Conservation (phyloP, 2,797 vertebrate species). For the Arrhamphus sclerolepis region DNA sequence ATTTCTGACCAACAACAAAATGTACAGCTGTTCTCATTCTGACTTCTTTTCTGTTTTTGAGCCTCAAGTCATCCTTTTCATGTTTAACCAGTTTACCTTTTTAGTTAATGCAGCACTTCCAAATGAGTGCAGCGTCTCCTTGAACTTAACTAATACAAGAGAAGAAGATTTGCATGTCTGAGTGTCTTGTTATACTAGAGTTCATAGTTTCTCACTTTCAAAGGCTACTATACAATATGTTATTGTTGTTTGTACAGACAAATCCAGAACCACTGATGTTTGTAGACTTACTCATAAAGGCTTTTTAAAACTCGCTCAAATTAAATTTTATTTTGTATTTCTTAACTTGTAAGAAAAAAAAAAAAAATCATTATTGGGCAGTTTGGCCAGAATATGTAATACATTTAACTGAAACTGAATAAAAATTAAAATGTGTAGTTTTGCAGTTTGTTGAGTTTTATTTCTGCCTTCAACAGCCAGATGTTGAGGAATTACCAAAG, state of each 20-base stretch:
- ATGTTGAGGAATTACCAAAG: background rate
- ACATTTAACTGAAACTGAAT: conserved; percentile 89
- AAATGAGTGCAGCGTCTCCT: conserved; percentile 7
- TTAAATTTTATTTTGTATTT: conserved; percentile 83
- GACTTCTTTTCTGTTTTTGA: conserved; percentile 12
- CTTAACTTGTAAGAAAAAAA: conserved; percentile 80
- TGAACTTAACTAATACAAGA: conserved; percentile 48
- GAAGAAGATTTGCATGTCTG: conserved; percentile 14
- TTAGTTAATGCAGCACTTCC: conserved; percentile 27
- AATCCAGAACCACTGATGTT: conserved; percentile 84
- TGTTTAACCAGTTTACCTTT: conserved; percentile 32
- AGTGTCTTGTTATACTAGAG: conserved; percentile 23
- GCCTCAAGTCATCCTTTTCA: conserved; percentile 7
- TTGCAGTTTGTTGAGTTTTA: conserved; percentile 40
- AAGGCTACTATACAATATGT: conserved; percentile 17
- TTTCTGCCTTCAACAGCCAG: background rate
- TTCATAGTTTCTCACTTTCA: conserved; percentile 18
- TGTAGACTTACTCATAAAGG: conserved; percentile 79
- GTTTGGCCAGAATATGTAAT: conserved; percentile 86
- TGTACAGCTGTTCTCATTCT: conserved; percentile 15
- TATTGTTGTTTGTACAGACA: conserved; percentile 73
- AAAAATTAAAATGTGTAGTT: conserved; percentile 77
- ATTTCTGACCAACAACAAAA: conserved; percentile 51
- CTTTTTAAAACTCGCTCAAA: conserved; percentile 84
- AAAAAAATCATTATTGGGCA: conserved; percentile 82